phyloP scores from a whole-genome alignment of 2,888 invertebrate genomes.

The Sinelater perroti region DNA sequence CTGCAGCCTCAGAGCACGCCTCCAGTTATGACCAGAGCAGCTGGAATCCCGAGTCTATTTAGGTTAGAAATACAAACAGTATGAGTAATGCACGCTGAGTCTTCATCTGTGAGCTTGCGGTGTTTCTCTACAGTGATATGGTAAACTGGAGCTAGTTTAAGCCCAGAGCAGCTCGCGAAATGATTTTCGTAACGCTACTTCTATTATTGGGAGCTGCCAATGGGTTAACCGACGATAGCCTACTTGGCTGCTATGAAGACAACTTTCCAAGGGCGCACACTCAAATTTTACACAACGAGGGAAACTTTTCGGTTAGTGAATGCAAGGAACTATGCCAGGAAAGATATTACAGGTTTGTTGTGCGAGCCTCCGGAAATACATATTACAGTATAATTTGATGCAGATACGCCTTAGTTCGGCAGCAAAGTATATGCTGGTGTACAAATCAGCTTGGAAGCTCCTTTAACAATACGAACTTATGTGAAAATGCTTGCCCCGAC shows the following conservation, averaged over 20 bases:
- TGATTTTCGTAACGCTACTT: slow-evolving; percentile 21
- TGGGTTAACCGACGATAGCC: slow-evolving; percentile 24
- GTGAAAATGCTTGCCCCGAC: slow-evolving; percentile 40
- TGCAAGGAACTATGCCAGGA: slow-evolving; percentile 48
- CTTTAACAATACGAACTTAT: slow-evolving; percentile 44
- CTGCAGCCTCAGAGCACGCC: too few relatives aligned
- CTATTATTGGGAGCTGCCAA: slow-evolving; percentile 19
- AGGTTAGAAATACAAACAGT: slow-evolving; percentile 3
- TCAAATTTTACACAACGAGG: slow-evolving; percentile 26
- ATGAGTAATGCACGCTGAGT: not conserved
- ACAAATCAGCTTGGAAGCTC: slow-evolving; percentile 52
- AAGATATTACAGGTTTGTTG: slow-evolving; percentile 50
- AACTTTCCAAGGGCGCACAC: slow-evolving; percentile 37
- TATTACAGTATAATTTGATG: slow-evolving; percentile 15
- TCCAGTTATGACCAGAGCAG: too few relatives aligned
- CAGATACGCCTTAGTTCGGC: slow-evolving; percentile 50
- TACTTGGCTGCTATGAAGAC: slow-evolving; percentile 49
- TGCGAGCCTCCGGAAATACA: slow-evolving; percentile 7
- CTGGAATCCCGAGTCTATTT: too few relatives aligned
- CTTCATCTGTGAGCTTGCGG: not conserved
- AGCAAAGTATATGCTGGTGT: slow-evolving; percentile 49
- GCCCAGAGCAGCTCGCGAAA: slow-evolving; percentile 1
- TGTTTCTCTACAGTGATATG: too few relatives aligned
- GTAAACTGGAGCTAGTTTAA: too few relatives aligned
- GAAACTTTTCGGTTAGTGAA: slow-evolving; percentile 40